Evolutionary conservation across 2,888 invertebrate genomes (phyloP).

Genomic region (Cephus pygmeus): DNA sequence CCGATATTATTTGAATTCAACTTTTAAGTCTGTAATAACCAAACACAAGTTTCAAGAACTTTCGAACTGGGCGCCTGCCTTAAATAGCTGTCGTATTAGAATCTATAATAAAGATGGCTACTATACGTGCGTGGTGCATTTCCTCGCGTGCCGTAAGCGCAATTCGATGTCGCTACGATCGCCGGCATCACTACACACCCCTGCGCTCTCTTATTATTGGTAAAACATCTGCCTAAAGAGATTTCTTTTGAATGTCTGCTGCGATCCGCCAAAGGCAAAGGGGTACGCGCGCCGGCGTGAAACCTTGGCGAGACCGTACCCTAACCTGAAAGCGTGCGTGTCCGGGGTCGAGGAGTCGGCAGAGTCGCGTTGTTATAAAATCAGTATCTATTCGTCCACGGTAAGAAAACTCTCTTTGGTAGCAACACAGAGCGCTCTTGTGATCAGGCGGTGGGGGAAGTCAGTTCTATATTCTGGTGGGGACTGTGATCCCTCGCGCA

Average conservation of each 20-base stretch:
- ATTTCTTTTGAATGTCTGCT: constrained; percentile 20
- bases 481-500: constrained; percentile 32
- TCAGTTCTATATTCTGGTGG: constrained; percentile 17
- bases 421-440: background rate
- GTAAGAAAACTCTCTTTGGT: background rate
- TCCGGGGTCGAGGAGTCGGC: background rate
- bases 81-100: background rate
- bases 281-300: constrained; percentile 1
- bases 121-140: background rate
- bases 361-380: background rate
- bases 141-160: background rate
- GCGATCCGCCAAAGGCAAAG: constrained; percentile 9
- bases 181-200: constrained; percentile 38
- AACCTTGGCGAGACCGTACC: background rate
- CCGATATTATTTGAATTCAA: background rate
- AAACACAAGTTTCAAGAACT: background rate
- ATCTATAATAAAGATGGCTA: background rate
- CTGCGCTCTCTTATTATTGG: constrained; percentile 31
- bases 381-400: background rate
- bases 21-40: background rate
- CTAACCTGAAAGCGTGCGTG: background rate
- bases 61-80: background rate
- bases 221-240: constrained; percentile 35
- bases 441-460: background rate
- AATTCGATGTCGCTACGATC: constrained; percentile 32